Percentiles rank a stretch among this genome's conserved stretches.
These are phyloP conservation scores for Drymodes brunneopygia DNA, from an alignment of 2,113 vertebrate genomes.

Conservation along the genomic window DNA sequence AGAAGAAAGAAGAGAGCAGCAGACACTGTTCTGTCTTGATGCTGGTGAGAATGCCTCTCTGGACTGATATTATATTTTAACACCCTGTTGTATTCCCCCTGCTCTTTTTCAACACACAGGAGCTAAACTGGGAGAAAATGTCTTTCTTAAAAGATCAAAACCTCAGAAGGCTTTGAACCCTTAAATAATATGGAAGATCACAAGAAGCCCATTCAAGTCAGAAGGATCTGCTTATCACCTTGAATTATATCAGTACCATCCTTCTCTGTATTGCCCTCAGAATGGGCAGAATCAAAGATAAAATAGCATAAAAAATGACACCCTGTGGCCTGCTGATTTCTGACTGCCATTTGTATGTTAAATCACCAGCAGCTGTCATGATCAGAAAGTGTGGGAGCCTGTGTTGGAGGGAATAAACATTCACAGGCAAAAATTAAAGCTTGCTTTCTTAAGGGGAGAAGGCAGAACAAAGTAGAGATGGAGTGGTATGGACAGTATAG, in stretches of 20 bases:
- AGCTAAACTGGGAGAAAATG: slow-evolving; percentile 12
- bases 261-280: slow-evolving; percentile 9
- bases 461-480: background rate
- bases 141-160: slow-evolving; percentile 30
- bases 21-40: background rate
- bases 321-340: background rate
- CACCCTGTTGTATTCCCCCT: background rate
- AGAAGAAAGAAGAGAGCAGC: background rate
- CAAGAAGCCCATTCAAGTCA: slow-evolving; percentile 25
- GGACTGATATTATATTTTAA: slow-evolving; percentile 12
- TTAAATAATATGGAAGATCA: slow-evolving; percentile 47
- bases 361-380: slow-evolving; percentile 4
- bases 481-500: background rate
- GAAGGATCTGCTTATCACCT: slow-evolving; percentile 29
- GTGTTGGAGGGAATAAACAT: background rate
- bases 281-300: background rate
- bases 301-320: slow-evolving; percentile 13
- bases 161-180: background rate
- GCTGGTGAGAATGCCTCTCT: background rate
- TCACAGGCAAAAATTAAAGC: background rate
- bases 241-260: slow-evolving; percentile 23
- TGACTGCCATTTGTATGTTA: slow-evolving; percentile 7
- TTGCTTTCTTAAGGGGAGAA: background rate
- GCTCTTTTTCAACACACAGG: background rate
- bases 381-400: background rate